Percentiles rank a stretch among this genome's conserved stretches.
Conservation (phyloP, 2,113 vertebrate genomes). For the Chrysochloris asiatica region DNA sequence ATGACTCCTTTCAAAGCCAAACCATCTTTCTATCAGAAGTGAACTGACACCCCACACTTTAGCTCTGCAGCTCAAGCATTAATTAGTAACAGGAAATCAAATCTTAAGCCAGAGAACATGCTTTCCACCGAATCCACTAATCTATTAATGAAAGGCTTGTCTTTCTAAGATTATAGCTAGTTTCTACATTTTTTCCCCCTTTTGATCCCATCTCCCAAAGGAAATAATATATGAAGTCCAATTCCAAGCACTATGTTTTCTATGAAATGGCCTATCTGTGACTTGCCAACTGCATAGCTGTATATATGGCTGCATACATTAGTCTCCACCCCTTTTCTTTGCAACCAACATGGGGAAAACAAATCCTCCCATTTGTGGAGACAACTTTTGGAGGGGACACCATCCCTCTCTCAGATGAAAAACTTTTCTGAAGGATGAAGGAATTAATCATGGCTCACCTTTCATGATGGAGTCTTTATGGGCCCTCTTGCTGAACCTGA, state of each 20-base stretch:
- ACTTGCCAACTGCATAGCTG: background rate
- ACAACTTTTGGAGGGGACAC: background rate
- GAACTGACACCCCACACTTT: background rate
- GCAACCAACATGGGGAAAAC: background rate
- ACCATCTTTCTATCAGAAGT: background rate
- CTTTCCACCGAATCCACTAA: background rate
- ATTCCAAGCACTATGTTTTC: background rate
- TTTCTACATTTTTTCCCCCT: background rate
- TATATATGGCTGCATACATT: background rate
- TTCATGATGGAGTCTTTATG: conserved; percentile 81
- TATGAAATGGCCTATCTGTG: background rate
- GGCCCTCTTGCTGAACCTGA: conserved; percentile 35
- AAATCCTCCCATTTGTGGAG: conserved; percentile 7
- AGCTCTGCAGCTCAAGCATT: conserved; percentile 13
- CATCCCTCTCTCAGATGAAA: background rate
- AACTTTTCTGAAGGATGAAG: background rate
- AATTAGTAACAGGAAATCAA: conserved; percentile 39
- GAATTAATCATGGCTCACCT: conserved; percentile 82
- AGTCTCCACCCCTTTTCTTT: background rate
- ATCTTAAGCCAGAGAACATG: background rate
- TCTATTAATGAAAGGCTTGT: conserved; percentile 10
- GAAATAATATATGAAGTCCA: background rate
- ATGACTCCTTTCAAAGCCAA: conserved; percentile 55
- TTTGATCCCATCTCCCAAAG: background rate
- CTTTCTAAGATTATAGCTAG: conserved; percentile 47